A percentile compares a stretch with the other conserved stretches of the same genome.
phyloP scores from a whole-genome alignment of 2,888 invertebrate genomes.

The Ceratothoa steindachneri region DNA sequence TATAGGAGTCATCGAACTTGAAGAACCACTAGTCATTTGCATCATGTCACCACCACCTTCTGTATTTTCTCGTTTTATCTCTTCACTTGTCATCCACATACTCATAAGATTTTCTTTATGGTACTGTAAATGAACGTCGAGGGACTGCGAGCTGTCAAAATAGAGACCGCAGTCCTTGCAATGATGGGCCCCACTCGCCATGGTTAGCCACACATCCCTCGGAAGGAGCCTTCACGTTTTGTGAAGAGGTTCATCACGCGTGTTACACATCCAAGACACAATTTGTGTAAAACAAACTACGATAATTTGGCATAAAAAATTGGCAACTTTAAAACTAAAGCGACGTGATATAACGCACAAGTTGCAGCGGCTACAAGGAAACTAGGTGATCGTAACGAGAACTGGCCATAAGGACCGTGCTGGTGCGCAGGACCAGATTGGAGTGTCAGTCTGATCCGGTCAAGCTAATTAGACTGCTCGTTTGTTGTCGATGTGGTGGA shows the following conservation, averaged over 20 bases:
- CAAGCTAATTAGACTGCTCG: too few species aligned
- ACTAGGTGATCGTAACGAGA: too few species aligned
- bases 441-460: too few species aligned
- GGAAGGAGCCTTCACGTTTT: not conserved
- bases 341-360: too few species aligned
- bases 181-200: not conserved
- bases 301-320: too few species aligned
- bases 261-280: not conserved
- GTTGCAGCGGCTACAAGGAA: too few species aligned
- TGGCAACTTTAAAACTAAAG: too few species aligned
- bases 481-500: too few species aligned
- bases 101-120: conserved; percentile 71
- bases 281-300: too few species aligned
- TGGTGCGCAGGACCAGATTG: too few species aligned
- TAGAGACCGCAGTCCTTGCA: conserved; percentile 61
- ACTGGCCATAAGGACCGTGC: too few species aligned
- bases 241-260: not conserved
- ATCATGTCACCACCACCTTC: not conserved
- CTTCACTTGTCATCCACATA: conserved; percentile 59
- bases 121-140: conserved; percentile 74
- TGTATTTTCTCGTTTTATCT: not conserved
- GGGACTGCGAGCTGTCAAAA: conserved; percentile 70
- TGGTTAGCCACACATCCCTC: not conserved
- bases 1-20: not conserved
- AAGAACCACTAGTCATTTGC: not conserved